Percentiles rank a stretch among this genome's conserved stretches.
phyloP scores from a whole-genome alignment of 2,888 invertebrate species.

The Orchesella flavescens region DNA sequence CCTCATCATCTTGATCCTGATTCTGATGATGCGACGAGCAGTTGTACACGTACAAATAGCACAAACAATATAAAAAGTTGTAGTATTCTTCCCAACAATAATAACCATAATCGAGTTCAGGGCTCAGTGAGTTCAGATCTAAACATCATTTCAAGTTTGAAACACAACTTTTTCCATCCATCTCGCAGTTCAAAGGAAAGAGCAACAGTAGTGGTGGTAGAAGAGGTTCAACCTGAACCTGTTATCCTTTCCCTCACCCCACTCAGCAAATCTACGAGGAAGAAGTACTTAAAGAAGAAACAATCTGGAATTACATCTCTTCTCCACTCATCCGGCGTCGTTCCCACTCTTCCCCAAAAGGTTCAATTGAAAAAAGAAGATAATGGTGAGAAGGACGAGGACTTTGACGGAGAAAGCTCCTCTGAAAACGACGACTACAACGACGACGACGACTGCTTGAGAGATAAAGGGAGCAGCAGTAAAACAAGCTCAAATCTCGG shows the following conservation, averaged over 20 bases:
- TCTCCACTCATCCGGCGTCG: constrained; percentile 23
- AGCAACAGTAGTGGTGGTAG: not conserved
- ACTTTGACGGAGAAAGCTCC: not conserved
- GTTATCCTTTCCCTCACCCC: constrained; percentile 55
- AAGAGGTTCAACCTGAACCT: constrained; percentile 35
- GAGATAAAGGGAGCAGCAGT: constrained; percentile 12
- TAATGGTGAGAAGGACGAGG: not conserved
- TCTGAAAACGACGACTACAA: too few relatives aligned
- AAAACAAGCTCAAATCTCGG: constrained; percentile 17
- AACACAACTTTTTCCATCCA: constrained; percentile 1
- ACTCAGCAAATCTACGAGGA: constrained; percentile 27
- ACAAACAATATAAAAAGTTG: not conserved
- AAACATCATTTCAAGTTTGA: not conserved
- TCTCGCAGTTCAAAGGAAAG: not conserved
- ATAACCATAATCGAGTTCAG: constrained; percentile 30
- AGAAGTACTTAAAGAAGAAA: constrained; percentile 16
- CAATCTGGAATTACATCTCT: constrained; percentile 25
- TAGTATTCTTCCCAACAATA: not conserved
- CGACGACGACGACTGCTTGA: constrained; percentile 24
- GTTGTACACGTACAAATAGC: not conserved
- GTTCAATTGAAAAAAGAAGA: not conserved
- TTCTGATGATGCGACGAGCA: too few relatives aligned
- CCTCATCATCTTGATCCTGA: not conserved
- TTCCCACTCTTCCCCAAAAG: not conserved
- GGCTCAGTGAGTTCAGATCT: constrained; percentile 13